Evolutionary conservation across 2,113 vertebrate species (phyloP).

Genomic region (Nothoprocta perdicaria): DNA sequence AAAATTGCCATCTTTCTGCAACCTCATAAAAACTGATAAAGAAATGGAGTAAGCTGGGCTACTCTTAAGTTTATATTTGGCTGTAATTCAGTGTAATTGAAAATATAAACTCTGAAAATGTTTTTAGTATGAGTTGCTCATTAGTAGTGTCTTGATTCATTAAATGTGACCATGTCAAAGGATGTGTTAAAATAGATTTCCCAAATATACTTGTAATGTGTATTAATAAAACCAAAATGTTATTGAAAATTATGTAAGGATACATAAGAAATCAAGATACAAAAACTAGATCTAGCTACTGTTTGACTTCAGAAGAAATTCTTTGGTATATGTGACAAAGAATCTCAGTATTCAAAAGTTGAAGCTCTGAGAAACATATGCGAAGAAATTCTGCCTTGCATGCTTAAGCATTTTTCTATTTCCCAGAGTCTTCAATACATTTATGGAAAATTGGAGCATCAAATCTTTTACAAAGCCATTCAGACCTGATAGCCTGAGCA

Average conservation of each 20-base stretch:
- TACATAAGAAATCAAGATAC: not conserved
- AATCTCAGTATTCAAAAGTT: not conserved
- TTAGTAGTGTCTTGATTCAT: not conserved
- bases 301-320: not conserved
- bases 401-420: not conserved
- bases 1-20: not conserved
- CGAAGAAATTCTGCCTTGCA: not conserved
- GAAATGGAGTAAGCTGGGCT: not conserved
- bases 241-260: not conserved
- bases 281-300: not conserved
- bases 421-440: accelerated
- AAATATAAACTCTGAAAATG: conserved; percentile 23
- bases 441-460: not conserved
- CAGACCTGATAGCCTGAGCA: not conserved
- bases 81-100: conserved; percentile 12
- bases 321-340: not conserved
- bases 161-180: not conserved
- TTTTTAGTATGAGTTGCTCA: conserved; percentile 26
- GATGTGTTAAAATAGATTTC: conserved; percentile 21
- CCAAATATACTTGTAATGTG: not conserved
- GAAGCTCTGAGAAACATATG: not conserved
- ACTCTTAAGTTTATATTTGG: conserved; percentile 5
- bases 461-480: not conserved
- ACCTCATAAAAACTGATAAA: not conserved
- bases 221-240: not conserved